Base-by-base conservation (phyloP, 2,113 vertebrate species). In the Strix aluco region DNA sequence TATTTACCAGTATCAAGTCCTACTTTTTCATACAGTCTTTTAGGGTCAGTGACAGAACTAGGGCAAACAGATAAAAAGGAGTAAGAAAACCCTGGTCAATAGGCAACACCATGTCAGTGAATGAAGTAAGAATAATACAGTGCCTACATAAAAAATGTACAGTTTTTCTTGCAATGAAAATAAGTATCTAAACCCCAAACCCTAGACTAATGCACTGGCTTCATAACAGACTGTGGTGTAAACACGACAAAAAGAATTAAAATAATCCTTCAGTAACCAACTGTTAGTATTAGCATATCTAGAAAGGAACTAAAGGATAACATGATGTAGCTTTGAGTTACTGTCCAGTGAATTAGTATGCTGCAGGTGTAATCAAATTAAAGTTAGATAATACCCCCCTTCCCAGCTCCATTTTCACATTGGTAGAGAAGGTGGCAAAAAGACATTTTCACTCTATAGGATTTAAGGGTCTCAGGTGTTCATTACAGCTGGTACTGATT, bases 401-500 rank as follows among this genome's bases (percentile, higher is more conserved):
- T 46, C 46, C 46, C 26, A 26, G 25, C 5, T 40, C 26, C 62
- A 44, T 95, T 96, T 92, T 92, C 77, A 92, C 62, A 42, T 47
- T 89, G n/a, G 93, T 90, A 55, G 30, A 89, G 69, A 57, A 93
- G 55, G 5, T 96, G 12, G 25, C 40, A 82, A 88, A 90, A 92
- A 87, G 30, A 19, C 32, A 59, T 74, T 96, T 96, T 94, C 46
- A 69, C 80, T 75, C 86, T 81, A 59, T 70, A 91, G 57, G 30
- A 93, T 86, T 94, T 95, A 86, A 78, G 70, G 16, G 63, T 91
- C 82, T 96, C 92, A 95, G 95, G 69, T 96, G 61, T 92, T 96
- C 91, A 96, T 96, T 95, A 92, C 30, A 96, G 25, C 44, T 83
- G 25, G 49, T 91, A 38, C 46, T 85, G 86, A 97, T 95, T 81